These are phyloP conservation scores for Sisor rabdophorus DNA, from an alignment of 2,113 vertebrate genomes.

Conservation along the genomic window DNA sequence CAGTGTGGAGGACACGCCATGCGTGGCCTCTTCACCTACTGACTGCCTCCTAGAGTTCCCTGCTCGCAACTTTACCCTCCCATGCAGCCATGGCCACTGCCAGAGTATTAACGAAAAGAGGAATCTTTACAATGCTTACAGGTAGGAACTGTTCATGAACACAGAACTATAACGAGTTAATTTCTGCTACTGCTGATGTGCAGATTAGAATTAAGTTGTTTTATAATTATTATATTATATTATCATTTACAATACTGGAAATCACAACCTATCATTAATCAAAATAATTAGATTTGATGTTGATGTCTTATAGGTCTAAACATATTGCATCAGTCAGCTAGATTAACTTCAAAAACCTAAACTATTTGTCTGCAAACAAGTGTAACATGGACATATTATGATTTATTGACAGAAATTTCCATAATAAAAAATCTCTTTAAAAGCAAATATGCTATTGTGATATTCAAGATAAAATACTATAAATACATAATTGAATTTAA, in stretches of 20 bases:
- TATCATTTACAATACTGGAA: not conserved
- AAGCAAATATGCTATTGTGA: no score
- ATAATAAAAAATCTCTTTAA: no score
- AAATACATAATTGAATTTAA: no score
- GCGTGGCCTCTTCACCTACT: slow-evolving; percentile 57
- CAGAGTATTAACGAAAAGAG: slow-evolving; percentile 82
- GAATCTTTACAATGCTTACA: slow-evolving; percentile 88
- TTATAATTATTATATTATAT: no score
- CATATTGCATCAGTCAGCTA: not conserved
- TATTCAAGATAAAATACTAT: no score
- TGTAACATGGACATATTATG: not conserved
- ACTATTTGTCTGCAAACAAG: not conserved
- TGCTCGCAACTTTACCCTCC: slow-evolving; percentile 81
- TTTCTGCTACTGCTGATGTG: not conserved
- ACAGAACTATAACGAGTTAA: not conserved
- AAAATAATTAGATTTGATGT: not conserved
- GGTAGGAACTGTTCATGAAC: slow-evolving; percentile 58
- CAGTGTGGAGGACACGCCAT: slow-evolving; percentile 76
- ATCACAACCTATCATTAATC: not conserved
- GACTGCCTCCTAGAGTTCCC: slow-evolving; percentile 82
- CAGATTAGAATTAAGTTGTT: no score
- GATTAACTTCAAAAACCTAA: not conserved
- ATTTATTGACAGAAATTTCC: not conserved
- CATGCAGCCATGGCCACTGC: slow-evolving; percentile 77
- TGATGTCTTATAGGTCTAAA: not conserved